Conservation (phyloP, 2,113 vertebrate genomes). For the Gasterosteus aculeatus region DNA sequence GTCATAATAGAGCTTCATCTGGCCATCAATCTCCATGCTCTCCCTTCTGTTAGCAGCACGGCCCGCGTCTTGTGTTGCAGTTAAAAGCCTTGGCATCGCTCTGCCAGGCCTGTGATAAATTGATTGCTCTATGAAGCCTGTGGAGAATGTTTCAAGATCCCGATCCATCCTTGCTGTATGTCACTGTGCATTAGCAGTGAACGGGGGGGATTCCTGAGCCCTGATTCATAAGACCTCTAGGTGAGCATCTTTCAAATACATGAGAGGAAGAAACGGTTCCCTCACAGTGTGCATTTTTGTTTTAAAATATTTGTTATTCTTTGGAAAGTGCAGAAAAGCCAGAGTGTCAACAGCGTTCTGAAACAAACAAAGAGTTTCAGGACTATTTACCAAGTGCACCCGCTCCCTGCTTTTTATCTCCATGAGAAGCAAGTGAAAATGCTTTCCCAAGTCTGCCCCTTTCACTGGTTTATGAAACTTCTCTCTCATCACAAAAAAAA, state of each 20-base stretch:
- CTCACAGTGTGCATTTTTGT: constrained; percentile 65
- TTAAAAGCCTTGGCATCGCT: constrained; percentile 61
- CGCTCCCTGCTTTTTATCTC: constrained; percentile 50
- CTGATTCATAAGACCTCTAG: constrained; percentile 61
- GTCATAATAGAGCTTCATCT: constrained; percentile 72
- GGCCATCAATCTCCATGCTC: constrained; percentile 63
- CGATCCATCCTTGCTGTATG: constrained; percentile 60
- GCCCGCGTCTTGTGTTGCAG: constrained; percentile 61
- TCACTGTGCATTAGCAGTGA: constrained; percentile 66
- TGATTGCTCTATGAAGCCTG: constrained; percentile 59
- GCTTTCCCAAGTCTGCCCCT: constrained; percentile 19
- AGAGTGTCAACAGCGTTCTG: constrained; percentile 41
- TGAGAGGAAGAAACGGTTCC: constrained; percentile 43
- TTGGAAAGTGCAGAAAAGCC: constrained; percentile 50
- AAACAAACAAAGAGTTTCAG: constrained; percentile 59
- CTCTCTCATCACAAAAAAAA: not conserved
- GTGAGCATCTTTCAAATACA: constrained; percentile 64
- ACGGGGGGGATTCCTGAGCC: constrained; percentile 63
- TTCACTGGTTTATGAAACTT: constrained; percentile 25
- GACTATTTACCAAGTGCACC: constrained; percentile 54
- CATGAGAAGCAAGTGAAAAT: constrained; percentile 12
- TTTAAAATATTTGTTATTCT: constrained; percentile 51
- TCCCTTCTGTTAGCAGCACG: constrained; percentile 52
- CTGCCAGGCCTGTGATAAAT: constrained; percentile 62
- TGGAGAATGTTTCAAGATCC: constrained; percentile 63